Evolutionary conservation across 1,140 invertebrate genomes (phyloP).

Genomic region (Drosophila arawakana): DNA sequence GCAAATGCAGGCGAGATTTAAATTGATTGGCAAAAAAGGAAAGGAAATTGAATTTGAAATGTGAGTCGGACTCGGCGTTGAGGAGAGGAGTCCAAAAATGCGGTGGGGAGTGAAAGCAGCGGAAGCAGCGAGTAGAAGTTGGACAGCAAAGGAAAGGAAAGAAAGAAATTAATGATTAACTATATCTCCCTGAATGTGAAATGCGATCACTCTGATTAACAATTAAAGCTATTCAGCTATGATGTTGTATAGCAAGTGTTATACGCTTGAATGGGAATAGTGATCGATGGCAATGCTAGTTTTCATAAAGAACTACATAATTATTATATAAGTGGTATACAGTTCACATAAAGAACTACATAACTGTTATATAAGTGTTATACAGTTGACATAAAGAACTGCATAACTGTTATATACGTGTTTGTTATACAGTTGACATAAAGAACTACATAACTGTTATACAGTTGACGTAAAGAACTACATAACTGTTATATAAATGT

Average conservation of each 20-base stretch:
- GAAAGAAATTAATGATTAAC: background rate
- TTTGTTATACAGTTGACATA: too few relatives aligned
- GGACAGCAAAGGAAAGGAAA: background rate
- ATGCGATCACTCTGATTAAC: background rate
- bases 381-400: too few relatives aligned
- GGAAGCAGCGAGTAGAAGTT: background rate
- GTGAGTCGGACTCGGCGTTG: background rate
- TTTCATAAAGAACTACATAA: too few relatives aligned
- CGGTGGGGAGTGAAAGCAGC: slow-evolving; percentile 11
- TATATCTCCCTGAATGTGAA: background rate
- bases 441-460: too few relatives aligned
- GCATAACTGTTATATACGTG: too few relatives aligned
- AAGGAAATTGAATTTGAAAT: slow-evolving; percentile 77
- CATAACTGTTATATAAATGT: too few relatives aligned
- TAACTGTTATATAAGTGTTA: too few relatives aligned
- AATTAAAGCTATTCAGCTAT: too few relatives aligned
- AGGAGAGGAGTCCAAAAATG: background rate
- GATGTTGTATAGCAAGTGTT: slow-evolving; percentile 12
- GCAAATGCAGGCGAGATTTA: slow-evolving; percentile 56
- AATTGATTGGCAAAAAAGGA: slow-evolving; percentile 73
- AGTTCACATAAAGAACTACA: too few relatives aligned
- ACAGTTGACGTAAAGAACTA: too few relatives aligned
- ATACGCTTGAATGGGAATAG: slow-evolving; percentile 7
- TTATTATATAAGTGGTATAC: too few relatives aligned
- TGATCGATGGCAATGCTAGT: background rate